Conservation (phyloP, 1,140 invertebrate genomes). For the Bombus fervidus region DNA sequence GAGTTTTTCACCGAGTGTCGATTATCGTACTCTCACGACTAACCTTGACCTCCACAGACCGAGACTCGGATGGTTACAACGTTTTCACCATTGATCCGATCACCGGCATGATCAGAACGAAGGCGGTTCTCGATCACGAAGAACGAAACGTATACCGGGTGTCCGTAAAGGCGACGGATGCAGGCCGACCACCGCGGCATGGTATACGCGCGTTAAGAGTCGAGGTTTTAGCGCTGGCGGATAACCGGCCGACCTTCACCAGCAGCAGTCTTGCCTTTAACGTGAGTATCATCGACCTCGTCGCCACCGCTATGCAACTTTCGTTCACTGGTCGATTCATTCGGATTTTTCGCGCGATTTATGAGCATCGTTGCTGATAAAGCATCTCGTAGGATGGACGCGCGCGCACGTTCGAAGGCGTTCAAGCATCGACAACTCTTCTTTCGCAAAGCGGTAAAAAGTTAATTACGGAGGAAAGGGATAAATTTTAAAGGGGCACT, state of each 20-base stretch:
- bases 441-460: no score
- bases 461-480: no score
- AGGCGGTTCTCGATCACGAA: constrained; percentile 94
- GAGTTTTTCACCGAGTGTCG: constrained; percentile 6
- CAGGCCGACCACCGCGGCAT: constrained; percentile 90
- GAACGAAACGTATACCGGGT: constrained; percentile 93
- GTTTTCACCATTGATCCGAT: constrained; percentile 93
- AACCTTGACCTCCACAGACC: constrained; percentile 77
- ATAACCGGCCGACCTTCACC: constrained; percentile 94
- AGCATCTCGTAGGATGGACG: neutral
- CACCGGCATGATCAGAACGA: constrained; percentile 94
- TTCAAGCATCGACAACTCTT: no score
- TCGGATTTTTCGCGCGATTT: neutral
- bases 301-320: neutral
- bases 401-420: no score
- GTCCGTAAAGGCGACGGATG: constrained; percentile 93
- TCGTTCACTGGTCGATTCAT: constrained; percentile 33
- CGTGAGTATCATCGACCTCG: constrained; percentile 83
- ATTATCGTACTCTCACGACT: constrained; percentile 1
- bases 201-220: constrained; percentile 91
- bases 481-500: neutral
- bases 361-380: neutral
- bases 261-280: constrained; percentile 94
- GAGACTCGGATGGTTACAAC: constrained; percentile 91
- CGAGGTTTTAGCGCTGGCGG: constrained; percentile 94